These are phyloP conservation scores for Danaus melanippus DNA, from an alignment of 1,140 invertebrate genomes.

Conservation along the genomic window DNA sequence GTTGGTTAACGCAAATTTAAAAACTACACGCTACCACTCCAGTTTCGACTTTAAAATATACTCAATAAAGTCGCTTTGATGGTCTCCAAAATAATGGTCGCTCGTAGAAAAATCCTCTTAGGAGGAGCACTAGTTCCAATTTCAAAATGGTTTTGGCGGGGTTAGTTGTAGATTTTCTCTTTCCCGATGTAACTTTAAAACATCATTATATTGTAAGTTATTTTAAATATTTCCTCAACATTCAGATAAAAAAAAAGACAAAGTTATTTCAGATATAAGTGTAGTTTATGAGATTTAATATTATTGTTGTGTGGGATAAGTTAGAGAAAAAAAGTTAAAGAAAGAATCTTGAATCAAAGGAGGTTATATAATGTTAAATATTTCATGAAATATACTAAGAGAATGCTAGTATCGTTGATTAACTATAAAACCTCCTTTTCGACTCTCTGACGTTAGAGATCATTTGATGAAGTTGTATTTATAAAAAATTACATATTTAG, in stretches of 20 bases:
- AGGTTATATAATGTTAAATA: too few relatives aligned
- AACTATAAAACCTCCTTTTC: too few relatives aligned
- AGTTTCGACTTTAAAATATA: slow-evolving; percentile 4
- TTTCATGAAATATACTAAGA: too few relatives aligned
- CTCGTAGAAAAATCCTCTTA: slow-evolving; percentile 49
- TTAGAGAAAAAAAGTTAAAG: slow-evolving; percentile 1
- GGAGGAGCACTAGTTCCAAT: slow-evolving; percentile 45
- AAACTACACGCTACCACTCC: slow-evolving; percentile 7
- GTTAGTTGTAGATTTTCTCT: slow-evolving; percentile 30
- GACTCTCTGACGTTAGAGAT: too few relatives aligned
- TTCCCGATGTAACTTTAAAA: slow-evolving; percentile 15
- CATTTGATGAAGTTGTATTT: too few relatives aligned
- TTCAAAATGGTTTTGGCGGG: slow-evolving; percentile 50
- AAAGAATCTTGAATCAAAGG: too few relatives aligned
- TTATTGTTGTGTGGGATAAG: slow-evolving; percentile 4
- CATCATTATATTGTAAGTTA: too few relatives aligned
- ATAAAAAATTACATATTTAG: too few relatives aligned
- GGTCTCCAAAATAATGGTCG: slow-evolving; percentile 11
- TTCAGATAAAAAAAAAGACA: background rate
- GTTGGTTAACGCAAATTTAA: slow-evolving; percentile 14
- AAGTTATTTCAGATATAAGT: slow-evolving; percentile 7
- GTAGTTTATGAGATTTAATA: slow-evolving; percentile 4
- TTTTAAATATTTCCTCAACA: too few relatives aligned
- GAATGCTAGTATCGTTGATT: too few relatives aligned
- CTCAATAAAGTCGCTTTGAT: slow-evolving; percentile 1